A percentile compares a stretch with the other conserved stretches of the same genome.
Conservation (phyloP, 2,888 invertebrate genomes). For the Drosophila anceps region DNA sequence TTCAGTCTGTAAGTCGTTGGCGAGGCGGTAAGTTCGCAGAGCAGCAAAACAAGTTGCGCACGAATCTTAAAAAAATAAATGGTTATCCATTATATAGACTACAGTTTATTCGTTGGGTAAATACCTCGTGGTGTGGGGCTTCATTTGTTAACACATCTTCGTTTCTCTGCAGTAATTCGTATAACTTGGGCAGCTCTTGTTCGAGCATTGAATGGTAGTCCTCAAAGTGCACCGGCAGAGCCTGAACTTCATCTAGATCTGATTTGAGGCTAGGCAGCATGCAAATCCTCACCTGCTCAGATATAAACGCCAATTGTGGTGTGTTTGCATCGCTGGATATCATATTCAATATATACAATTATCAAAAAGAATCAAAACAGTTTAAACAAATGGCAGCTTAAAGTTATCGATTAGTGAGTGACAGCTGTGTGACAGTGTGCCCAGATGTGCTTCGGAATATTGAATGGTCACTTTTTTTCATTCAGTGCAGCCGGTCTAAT, state of each 20-base stretch:
- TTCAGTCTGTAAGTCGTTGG: slow-evolving; percentile 66
- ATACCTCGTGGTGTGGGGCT: slow-evolving; percentile 24
- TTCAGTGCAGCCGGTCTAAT: neutral
- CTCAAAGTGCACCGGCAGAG: slow-evolving; percentile 71
- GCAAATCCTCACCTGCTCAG: slow-evolving; percentile 66
- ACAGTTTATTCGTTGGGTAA: slow-evolving; percentile 3
- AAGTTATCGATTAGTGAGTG: slow-evolving; percentile 13
- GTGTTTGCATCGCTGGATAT: slow-evolving; percentile 37
- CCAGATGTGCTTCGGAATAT: neutral
- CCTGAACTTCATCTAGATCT: slow-evolving; percentile 74
- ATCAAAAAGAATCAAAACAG: neutral
- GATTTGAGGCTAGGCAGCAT: slow-evolving; percentile 74
- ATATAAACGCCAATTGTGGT: slow-evolving; percentile 33
- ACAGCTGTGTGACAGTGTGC: slow-evolving; percentile 31
- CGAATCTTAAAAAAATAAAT: slow-evolving; percentile 58
- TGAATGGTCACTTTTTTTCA: slow-evolving; percentile 18
- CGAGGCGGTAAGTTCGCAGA: slow-evolving; percentile 78
- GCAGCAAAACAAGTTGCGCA: slow-evolving; percentile 66
- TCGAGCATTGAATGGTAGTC: slow-evolving; percentile 63
- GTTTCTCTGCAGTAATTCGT: slow-evolving; percentile 73
- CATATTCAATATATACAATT: neutral
- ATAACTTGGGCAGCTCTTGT: slow-evolving; percentile 76
- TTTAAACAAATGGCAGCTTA: neutral
- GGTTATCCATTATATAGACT: neutral
- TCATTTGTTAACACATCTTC: slow-evolving; percentile 22